Evolutionary conservation across 1,140 invertebrate species (phyloP), one percentile per base, ranked within the genome.

Genomic region (Anthonomus grandis): DNA sequence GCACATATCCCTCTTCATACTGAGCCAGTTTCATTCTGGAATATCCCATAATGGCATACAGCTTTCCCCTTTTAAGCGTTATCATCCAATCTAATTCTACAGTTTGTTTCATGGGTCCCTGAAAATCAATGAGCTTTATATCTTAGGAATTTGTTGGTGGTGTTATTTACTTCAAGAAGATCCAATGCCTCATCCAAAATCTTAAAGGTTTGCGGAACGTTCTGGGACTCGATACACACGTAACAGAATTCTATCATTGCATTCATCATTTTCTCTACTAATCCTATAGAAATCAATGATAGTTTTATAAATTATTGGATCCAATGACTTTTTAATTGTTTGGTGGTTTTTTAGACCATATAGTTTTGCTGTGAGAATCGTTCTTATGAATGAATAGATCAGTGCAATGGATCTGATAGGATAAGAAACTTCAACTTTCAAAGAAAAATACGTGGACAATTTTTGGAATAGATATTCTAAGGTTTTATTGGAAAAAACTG

Each of bases 161-260:
- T 45, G 27, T 23, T 45, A 50, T 4, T 69, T 57, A 66, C 71
- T 47, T 64, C 71, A 68, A 73, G 49, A 65, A 74, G 23, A 10
- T 62, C 47, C 31, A 76, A 68, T 1, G 77, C 78, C 27, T 79
- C 71, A 10, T 62, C 57, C 24, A 81, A 69, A 8, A 82, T 70
- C 59, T 76, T 75, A 59, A 76, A 71, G 5, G 81, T 80, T 60
- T 79, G 72, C 2, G 78, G 70, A 19, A 80, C 62, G 39, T 81
- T 80, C 25, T 63, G 73, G 4, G 65, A 70, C 2, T 74, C 70
- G 25, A 82, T 72, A 25, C 75, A 77, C 0, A 81, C 51, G 24
- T 79, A 78, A 0, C 75, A 74, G 13, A 78, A 81, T 55, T 82
- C 79, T 13, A 82, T 60, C 62, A 82, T 77, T 13, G 79, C 78